Evolutionary conservation across 2,888 invertebrate species (phyloP).

Genomic region (Drosophila heteroneura): DNA sequence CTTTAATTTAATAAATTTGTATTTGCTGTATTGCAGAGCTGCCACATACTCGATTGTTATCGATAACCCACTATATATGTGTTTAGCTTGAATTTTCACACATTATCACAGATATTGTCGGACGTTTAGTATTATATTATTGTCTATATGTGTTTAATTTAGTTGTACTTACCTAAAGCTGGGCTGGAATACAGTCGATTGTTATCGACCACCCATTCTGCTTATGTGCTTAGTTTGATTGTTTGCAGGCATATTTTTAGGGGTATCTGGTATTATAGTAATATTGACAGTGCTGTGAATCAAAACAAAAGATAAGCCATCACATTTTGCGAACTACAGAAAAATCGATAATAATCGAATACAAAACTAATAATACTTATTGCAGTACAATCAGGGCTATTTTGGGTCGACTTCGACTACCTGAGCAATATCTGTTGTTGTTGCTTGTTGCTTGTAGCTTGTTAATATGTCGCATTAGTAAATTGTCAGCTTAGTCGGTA

Average conservation of each 20-base stretch:
- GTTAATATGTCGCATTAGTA: slow-evolving; percentile 34
- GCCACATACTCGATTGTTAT: background rate
- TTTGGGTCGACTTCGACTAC: background rate
- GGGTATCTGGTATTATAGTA: background rate
- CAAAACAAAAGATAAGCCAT: background rate
- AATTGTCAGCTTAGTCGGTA: slow-evolving; percentile 51
- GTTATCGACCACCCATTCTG: background rate
- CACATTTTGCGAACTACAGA: background rate
- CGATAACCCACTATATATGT: background rate
- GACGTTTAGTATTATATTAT: background rate
- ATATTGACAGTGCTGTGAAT: background rate
- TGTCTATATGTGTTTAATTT: background rate
- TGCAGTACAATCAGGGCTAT: background rate
- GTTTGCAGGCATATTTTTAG: background rate
- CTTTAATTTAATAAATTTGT: background rate
- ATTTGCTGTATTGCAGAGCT: background rate
- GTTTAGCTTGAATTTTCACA: background rate
- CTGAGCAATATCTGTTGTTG: background rate
- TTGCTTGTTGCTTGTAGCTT: slow-evolving; percentile 2
- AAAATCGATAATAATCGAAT: slow-evolving; percentile 9
- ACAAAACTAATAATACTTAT: background rate
- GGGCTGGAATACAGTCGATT: background rate
- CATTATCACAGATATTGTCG: background rate
- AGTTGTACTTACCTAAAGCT: background rate
- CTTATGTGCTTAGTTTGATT: background rate